These are phyloP conservation scores for Neomorphus geoffroyi DNA, from an alignment of 2,797 vertebrate genomes.

Conservation along the genomic window DNA sequence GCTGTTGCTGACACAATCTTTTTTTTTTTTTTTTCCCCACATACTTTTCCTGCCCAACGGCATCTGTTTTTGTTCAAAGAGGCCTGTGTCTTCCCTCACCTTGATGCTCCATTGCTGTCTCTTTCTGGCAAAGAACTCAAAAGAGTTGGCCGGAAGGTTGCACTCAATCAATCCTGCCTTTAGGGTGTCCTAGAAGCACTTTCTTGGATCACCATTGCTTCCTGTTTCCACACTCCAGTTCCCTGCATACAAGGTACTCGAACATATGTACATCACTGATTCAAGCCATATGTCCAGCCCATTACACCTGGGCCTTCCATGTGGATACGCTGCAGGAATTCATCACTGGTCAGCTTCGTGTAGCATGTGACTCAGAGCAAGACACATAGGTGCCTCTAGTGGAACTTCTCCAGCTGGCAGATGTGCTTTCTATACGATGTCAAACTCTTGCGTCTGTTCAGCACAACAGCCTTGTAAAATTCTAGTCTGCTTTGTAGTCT, in stretches of 20 bases:
- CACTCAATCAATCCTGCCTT: constrained; percentile 70
- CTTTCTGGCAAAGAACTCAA: constrained; percentile 62
- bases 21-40: not conserved
- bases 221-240: constrained; percentile 59
- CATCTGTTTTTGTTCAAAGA: constrained; percentile 64
- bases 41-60: not conserved
- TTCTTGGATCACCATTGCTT: constrained; percentile 58
- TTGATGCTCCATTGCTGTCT: constrained; percentile 53
- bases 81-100: constrained; percentile 42
- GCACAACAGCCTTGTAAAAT: not conserved
- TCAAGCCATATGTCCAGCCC: constrained; percentile 62
- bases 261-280: constrained; percentile 63
- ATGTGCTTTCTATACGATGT: not conserved
- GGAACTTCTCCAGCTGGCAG: constrained; percentile 62
- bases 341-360: constrained; percentile 51
- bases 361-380: constrained; percentile 48
- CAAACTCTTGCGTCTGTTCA: constrained; percentile 16
- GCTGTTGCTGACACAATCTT: constrained; percentile 1
- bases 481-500: not conserved
- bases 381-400: constrained; percentile 44
- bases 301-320: constrained; percentile 57
- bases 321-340: constrained; percentile 45
- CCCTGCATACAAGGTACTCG: constrained; percentile 37
- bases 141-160: constrained; percentile 64
- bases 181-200: constrained; percentile 53